A percentile compares a stretch with the other conserved stretches of the same genome.
phyloP scores from a whole-genome alignment of 2,888 invertebrate genomes.

The Cephus runcator region DNA sequence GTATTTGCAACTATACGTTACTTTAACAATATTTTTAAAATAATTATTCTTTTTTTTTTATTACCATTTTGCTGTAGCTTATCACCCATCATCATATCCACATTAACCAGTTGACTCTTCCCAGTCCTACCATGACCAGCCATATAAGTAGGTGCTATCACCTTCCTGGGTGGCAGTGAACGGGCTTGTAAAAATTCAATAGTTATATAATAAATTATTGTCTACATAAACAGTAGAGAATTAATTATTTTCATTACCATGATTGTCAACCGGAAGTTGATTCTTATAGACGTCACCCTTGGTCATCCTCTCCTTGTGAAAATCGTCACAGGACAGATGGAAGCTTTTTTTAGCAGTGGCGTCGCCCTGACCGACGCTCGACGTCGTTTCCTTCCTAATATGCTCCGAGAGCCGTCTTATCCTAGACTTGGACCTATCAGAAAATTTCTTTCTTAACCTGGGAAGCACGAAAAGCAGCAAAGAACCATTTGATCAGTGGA shows the following conservation, averaged over 20 bases:
- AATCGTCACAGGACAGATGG: slow-evolving; percentile 52
- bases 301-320: slow-evolving; percentile 44
- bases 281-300: slow-evolving; percentile 38
- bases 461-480: slow-evolving; percentile 24
- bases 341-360: slow-evolving; percentile 43
- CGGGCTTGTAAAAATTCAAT: slow-evolving; percentile 24
- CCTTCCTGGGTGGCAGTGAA: slow-evolving; percentile 29
- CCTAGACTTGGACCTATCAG: slow-evolving; percentile 54
- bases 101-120: slow-evolving; percentile 28
- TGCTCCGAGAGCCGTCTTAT: slow-evolving; percentile 56
- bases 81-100: slow-evolving; percentile 23
- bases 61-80: slow-evolving; percentile 27
- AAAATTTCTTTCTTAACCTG: slow-evolving; percentile 30
- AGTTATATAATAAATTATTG: not conserved
- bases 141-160: slow-evolving; percentile 26
- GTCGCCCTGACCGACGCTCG: slow-evolving; percentile 41
- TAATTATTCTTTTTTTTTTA: not conserved
- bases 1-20: not conserved
- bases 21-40: not conserved
- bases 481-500: slow-evolving; percentile 1
- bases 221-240: not conserved
- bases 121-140: slow-evolving; percentile 28
- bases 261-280: slow-evolving; percentile 30
- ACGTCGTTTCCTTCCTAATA: slow-evolving; percentile 49
- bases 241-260: slow-evolving; percentile 28